Evolutionary conservation across 1,140 invertebrate genomes (phyloP), one percentile per base, ranked within the genome.

Genomic region (Brachionus angularis): DNA sequence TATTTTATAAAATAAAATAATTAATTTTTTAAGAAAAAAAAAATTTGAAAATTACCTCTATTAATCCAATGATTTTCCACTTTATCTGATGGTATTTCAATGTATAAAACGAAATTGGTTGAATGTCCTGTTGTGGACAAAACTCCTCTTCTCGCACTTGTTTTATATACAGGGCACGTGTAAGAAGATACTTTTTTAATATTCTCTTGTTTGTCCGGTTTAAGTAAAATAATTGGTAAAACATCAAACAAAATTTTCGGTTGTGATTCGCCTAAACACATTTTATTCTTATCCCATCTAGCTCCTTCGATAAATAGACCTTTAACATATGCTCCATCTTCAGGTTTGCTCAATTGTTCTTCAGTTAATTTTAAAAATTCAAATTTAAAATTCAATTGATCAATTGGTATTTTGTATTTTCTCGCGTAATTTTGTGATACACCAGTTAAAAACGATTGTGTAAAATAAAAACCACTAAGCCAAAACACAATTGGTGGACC

Each of bases 291-390:
- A 79, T 96, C 93, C 76, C 96, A 85, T 0, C 90, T 89, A 0
- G 93, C 93, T 16, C 93, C 93, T 85, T 96, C 94, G 10, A 97
- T 83, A 79, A 91, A 96, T 16, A 97, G 81, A 18, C 93, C 94
- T 74, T 44, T 67, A 3, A 72, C 36, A n/a, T 46, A 67, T 14
- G 31, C 71, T 80, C 84, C 84, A 76, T 83, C 81, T 46, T 81
- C 81, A 7, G 81, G 82, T 14, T 79, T 72, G 5, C 73, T 73
- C 5, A 76, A 74, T 70, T 80, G 78, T 0, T 80, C 77, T 58
- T 70, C 46, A 42, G 78, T 78, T 31, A 81, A 80, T 16, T 80
- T 78, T 25, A 82, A 53, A 5, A 83, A 76, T 18, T 81, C 77
- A 72, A 79, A 83, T 53, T 82, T 79, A 74, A 81, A 83, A 12